Percentiles rank a stretch among this genome's conserved stretches.
Evolutionary conservation across 1,140 invertebrate species (phyloP).

Genomic region (Apis mellifera): DNA sequence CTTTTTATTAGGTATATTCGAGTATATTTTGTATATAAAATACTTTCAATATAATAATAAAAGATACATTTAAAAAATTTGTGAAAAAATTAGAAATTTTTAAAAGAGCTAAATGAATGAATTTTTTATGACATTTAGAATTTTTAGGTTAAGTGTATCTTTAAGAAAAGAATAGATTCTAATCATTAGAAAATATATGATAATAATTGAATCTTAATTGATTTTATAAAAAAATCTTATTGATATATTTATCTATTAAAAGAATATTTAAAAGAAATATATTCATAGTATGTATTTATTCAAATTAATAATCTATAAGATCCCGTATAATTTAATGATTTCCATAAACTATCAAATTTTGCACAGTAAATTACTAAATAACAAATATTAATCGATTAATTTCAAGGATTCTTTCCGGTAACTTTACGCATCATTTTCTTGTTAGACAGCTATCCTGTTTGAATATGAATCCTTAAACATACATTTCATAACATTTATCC

Average conservation of each 20-base stretch:
- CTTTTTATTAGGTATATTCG: background rate
- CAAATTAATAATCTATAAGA: background rate
- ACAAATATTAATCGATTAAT: conserved; percentile 15
- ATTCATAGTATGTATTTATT: background rate
- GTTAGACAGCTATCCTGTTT: conserved; percentile 30
- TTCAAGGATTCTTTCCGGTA: background rate
- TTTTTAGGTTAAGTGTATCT: background rate
- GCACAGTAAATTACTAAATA: background rate
- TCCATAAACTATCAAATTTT: background rate
- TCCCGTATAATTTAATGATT: background rate
- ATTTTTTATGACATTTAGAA: too few relatives aligned
- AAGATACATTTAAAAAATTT: background rate
- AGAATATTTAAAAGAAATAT: background rate
- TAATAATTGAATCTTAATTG: too few relatives aligned
- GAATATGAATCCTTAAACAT: conserved; percentile 26
- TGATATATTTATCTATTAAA: too few relatives aligned
- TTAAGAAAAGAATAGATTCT: background rate
- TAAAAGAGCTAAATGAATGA: too few relatives aligned
- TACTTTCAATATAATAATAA: too few relatives aligned
- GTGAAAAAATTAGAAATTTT: background rate
- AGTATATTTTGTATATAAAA: too few relatives aligned
- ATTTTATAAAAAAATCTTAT: too few relatives aligned
- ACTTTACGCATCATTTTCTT: conserved; percentile 20
- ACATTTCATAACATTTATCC: background rate
- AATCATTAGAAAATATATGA: background rate